These are phyloP conservation scores for Jacana jacana DNA, from an alignment of 2,113 vertebrate genomes.

Conservation along the genomic window DNA sequence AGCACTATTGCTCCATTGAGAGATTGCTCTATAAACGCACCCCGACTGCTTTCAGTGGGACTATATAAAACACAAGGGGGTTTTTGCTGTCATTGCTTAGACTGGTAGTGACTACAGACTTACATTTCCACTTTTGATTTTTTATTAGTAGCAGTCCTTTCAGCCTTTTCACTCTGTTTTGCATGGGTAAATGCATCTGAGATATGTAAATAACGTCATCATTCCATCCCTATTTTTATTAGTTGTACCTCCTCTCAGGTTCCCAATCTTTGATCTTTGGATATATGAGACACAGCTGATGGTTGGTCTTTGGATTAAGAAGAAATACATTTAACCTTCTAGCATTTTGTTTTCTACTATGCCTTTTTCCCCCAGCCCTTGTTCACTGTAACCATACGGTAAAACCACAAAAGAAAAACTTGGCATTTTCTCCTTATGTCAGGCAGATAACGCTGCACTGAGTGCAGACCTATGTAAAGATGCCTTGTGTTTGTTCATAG, in stretches of 20 bases:
- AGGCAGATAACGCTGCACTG: rapidly evolving
- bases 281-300: not conserved
- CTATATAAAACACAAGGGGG: not conserved
- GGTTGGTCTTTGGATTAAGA: not conserved
- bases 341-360: not conserved
- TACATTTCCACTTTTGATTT: not conserved
- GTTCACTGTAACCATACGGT: not conserved
- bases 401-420: not conserved
- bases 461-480: not conserved
- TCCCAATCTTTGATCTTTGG: conserved; percentile 14
- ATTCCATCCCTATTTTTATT: not conserved
- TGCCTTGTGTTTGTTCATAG: not conserved
- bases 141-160: not conserved
- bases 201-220: not conserved
- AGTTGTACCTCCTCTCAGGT: not conserved
- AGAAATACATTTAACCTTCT: not conserved
- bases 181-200: not conserved
- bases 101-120: not conserved
- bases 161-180: not conserved
- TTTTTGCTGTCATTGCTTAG: not conserved
- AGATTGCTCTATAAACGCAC: not conserved
- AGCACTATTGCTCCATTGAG: not conserved
- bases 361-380: not conserved
- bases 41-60: not conserved
- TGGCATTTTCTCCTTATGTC: not conserved